Conservation (phyloP, 2,888 invertebrate genomes). For the Chironomus tentans region DNA sequence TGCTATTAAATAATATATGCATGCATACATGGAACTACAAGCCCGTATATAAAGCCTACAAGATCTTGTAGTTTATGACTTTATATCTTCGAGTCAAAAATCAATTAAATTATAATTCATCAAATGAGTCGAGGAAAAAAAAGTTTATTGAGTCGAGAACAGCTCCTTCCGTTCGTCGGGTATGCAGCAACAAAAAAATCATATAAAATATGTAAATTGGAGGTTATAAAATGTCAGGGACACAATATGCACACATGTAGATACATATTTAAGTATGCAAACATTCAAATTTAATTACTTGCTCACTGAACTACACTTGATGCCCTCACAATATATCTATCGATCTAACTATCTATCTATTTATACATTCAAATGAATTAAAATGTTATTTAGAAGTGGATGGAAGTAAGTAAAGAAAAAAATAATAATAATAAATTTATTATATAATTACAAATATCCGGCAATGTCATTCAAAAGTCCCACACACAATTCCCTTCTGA, state of each 20-base stretch:
- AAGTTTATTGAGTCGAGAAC: no score
- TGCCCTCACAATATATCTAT: not conserved
- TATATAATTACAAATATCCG: conserved; percentile 9
- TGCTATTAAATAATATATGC: no score
- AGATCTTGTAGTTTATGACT: no score
- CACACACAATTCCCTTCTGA: conserved; percentile 1
- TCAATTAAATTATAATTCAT: no score
- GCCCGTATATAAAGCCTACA: no score
- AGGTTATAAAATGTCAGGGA: not conserved
- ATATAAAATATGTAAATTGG: not conserved
- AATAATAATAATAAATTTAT: not conserved
- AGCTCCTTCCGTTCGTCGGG: not conserved
- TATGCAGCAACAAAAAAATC: not conserved
- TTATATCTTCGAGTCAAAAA: no score
- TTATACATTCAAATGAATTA: not conserved
- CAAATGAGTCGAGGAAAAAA: no score
- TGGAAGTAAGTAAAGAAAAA: not conserved
- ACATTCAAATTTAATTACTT: not conserved
- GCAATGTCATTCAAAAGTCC: conserved; percentile 10
- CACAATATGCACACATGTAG: not conserved
- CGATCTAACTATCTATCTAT: not conserved
- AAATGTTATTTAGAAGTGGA: not conserved
- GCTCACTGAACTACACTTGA: not conserved
- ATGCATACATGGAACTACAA: no score
- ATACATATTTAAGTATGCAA: not conserved